Percentiles rank a stretch among this genome's conserved stretches.
Conservation (phyloP, 1,140 invertebrate species). For the Araneus ventricosus region DNA sequence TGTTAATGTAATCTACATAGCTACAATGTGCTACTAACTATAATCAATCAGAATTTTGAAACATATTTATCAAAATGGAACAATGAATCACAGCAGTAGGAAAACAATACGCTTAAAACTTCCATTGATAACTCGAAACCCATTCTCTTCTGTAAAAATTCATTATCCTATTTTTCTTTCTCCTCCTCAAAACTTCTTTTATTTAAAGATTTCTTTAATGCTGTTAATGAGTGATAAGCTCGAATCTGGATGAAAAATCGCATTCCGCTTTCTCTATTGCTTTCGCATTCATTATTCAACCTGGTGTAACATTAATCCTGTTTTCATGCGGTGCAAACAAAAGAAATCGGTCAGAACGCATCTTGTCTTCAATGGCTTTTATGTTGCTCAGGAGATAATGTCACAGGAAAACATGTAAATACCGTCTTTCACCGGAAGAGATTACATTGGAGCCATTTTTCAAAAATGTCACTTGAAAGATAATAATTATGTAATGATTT, state of each 20-base stretch:
- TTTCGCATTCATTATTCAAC: slow-evolving; percentile 27
- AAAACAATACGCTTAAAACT: too few species aligned
- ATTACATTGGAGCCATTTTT: slow-evolving; percentile 36
- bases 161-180: neutral
- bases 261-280: neutral
- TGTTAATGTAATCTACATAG: too few species aligned
- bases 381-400: neutral
- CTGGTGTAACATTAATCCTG: neutral
- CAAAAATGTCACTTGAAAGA: slow-evolving; percentile 25
- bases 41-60: too few species aligned
- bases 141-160: neutral
- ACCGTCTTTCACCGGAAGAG: slow-evolving; percentile 19
- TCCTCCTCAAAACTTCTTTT: neutral
- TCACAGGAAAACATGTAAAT: slow-evolving; percentile 13
- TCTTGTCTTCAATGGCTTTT: slow-evolving; percentile 14
- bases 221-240: slow-evolving; percentile 36
- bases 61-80: too few species aligned
- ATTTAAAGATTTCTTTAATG: neutral
- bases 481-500: slow-evolving; percentile 46
- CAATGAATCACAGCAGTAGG: too few species aligned
- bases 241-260: slow-evolving; percentile 3
- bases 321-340: neutral
- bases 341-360: neutral
- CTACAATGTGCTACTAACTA: too few species aligned
- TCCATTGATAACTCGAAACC: too few species aligned